These are phyloP conservation scores for Mirounga angustirostris DNA, from an alignment of 2,113 vertebrate species.

Conservation along the genomic window DNA sequence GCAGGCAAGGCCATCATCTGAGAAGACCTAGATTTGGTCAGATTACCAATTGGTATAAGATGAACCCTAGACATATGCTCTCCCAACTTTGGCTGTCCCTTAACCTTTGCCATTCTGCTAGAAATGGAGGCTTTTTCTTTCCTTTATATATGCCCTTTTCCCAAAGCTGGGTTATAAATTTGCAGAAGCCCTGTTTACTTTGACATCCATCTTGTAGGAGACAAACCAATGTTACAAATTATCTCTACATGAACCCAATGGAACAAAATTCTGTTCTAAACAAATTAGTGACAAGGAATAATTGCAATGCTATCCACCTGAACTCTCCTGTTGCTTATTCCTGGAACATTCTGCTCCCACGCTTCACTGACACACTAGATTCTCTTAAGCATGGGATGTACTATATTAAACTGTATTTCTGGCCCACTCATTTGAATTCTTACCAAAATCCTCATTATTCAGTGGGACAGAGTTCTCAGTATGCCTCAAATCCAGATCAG, in stretches of 20 bases:
- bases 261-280: not conserved
- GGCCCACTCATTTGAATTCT: too few species aligned
- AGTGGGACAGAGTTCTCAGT: not conserved
- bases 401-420: not conserved
- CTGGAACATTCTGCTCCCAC: not conserved
- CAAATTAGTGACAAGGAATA: not conserved
- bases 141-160: not conserved
- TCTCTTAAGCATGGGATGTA: not conserved
- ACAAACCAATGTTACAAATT: not conserved
- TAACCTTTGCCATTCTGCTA: not conserved
- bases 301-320: not conserved
- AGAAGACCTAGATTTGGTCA: not conserved
- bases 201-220: not conserved
- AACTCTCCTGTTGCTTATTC: not conserved
- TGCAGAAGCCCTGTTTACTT: not conserved
- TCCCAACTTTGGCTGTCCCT: not conserved
- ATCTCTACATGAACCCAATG: not conserved
- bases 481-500: not conserved
- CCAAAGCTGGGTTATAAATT: not conserved
- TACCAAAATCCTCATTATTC: not conserved
- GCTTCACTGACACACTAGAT: not conserved
- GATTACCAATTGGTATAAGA: not conserved
- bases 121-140: not conserved
- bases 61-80: not conserved
- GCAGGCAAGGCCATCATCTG: not conserved